Conservation (phyloP, 2,888 invertebrate species). For the Calliopum simillimum region DNA sequence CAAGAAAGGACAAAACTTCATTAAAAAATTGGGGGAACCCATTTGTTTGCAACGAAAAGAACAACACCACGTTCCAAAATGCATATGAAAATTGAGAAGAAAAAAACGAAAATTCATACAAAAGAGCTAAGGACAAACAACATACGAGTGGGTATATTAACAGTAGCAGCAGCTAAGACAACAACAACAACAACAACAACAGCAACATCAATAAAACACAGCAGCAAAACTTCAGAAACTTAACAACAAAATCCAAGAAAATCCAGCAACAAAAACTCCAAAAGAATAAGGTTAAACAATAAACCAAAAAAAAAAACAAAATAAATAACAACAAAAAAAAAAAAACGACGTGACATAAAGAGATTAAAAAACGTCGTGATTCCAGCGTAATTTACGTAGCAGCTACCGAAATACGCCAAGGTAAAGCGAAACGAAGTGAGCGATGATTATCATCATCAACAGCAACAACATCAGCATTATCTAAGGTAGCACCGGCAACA, state of each 20-base stretch:
- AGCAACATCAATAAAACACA: no score
- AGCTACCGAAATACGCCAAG: slow-evolving; percentile 67
- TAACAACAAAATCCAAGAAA: not conserved
- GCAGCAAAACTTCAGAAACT: not conserved
- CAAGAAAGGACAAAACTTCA: no score
- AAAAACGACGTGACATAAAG: slow-evolving; percentile 50
- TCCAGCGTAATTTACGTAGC: slow-evolving; percentile 67
- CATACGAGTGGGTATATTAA: not conserved
- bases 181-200: not conserved
- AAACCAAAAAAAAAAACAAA: slow-evolving; percentile 17
- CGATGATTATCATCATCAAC: slow-evolving; percentile 45
- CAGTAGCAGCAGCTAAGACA: not conserved
- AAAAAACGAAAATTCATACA: not conserved
- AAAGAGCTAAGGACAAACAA: not conserved
- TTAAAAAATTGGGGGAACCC: no score
- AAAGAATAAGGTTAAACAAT: not conserved
- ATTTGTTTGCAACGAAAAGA: no score
- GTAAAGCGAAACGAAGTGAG: slow-evolving; percentile 39
- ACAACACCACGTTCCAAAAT: slow-evolving; percentile 17
- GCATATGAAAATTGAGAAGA: not conserved
- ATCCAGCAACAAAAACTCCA: not conserved
- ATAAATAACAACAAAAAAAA: slow-evolving; percentile 34
- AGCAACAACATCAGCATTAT: slow-evolving; percentile 20
- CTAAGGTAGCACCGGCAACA: slow-evolving; percentile 33
- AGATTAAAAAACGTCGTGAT: slow-evolving; percentile 46